Evolutionary conservation across 2,797 vertebrate genomes (phyloP), one percentile per base, ranked within the genome.

Genomic region (Nannoperca australis): DNA sequence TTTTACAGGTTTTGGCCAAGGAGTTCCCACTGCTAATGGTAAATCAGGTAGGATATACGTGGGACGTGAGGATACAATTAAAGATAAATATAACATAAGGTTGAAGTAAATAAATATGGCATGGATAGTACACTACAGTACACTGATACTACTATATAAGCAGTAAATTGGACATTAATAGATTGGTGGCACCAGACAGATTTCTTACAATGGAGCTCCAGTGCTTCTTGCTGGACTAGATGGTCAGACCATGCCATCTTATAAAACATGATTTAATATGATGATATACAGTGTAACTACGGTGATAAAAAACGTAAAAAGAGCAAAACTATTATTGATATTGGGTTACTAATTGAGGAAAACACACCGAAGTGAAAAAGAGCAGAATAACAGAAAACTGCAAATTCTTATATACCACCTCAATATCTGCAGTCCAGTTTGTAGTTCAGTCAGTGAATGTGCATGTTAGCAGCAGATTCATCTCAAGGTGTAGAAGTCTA

Each of bases 181-280:
- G 24, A 27, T 27, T 93, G 92, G 74, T 66, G 88, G 70, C 9
- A 72, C 85, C 44, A 74, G 38, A 73, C 87, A 86, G 22, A 65
- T 83, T 40, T 90, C 90, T 65, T 94, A 93, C 77, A 91, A 88
- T 17, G 91, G 90, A 61, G 89, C 91, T 3, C 83, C 87, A 13
- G 42, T 91, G 42, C 70, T 90, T 78, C 81, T 91, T 70, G 84
- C 86, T 72, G 88, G 85, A 74, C 58, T 94, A 4, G 90, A 95
- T 63, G 93, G 93, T 95, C 84, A 90, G 76, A 78, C 3, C 34
- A 22, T 7, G 3, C 6, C 12, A 51, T 36, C 30, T 42, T 20
- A 18, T 47, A n/a, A 68, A 27, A 75, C 30, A 51, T 44, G 0
- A 49, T 55, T 53, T 3, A 20, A 56, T 7, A 70, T n/a, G 47